Conservation (phyloP, 2,797 vertebrate species). For the Scyliorhinus canicula region DNA sequence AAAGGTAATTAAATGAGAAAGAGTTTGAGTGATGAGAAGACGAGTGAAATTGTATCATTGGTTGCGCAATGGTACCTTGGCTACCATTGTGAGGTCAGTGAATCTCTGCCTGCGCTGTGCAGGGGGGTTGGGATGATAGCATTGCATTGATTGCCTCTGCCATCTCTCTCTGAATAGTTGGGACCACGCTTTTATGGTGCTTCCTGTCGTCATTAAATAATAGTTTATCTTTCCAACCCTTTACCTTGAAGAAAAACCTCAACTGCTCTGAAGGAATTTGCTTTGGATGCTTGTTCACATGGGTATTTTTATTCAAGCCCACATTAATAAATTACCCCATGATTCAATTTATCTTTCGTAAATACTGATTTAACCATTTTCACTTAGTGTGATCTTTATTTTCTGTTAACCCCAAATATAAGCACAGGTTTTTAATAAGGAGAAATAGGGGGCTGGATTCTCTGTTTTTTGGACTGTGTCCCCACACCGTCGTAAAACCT, state of each 20-base stretch:
- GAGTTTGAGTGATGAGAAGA: background rate
- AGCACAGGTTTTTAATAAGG: background rate
- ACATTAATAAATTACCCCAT: background rate
- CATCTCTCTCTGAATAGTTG: background rate
- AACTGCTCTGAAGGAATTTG: background rate
- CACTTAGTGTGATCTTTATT: background rate
- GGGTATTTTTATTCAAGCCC: background rate
- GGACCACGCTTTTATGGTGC: background rate
- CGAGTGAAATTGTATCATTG: background rate
- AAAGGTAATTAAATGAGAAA: background rate
- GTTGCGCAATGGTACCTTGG: too few species aligned
- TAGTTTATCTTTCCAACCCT: background rate
- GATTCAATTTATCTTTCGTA: background rate
- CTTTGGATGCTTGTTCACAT: background rate
- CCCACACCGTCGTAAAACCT: too few species aligned
- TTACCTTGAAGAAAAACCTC: background rate
- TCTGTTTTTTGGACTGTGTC: too few species aligned
- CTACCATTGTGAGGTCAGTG: background rate
- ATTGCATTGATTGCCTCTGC: background rate
- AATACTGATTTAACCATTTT: background rate
- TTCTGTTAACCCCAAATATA: background rate
- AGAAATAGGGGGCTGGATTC: background rate
- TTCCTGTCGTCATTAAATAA: background rate
- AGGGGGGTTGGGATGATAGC: background rate
- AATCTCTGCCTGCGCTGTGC: background rate